These are phyloP conservation scores for Myotis myotis DNA, from an alignment of 2,797 vertebrate genomes.

Conservation along the genomic window DNA sequence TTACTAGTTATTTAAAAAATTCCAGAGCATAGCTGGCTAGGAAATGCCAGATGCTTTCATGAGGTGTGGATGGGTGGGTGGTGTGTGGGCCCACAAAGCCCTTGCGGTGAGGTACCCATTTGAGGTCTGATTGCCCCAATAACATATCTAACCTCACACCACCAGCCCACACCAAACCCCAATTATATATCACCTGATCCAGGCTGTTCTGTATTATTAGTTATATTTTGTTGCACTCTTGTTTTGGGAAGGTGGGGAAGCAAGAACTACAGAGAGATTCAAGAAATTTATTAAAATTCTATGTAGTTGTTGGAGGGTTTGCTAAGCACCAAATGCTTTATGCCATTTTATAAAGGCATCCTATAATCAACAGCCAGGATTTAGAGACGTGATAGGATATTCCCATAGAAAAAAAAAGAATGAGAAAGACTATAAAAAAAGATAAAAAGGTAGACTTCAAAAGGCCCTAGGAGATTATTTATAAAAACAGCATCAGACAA, in stretches of 20 bases:
- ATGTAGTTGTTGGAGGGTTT: constrained; percentile 4
- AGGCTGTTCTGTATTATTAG: background rate
- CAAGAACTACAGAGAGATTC: constrained; percentile 6
- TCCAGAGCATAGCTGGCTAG: background rate
- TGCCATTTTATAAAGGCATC: constrained; percentile 60
- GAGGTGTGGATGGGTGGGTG: background rate
- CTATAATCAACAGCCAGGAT: constrained; percentile 77
- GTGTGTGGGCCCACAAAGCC: background rate
- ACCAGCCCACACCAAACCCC: background rate
- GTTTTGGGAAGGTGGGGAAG: constrained; percentile 29
- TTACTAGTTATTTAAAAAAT: background rate
- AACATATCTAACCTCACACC: background rate
- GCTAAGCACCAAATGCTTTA: constrained; percentile 66
- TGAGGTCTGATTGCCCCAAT: background rate
- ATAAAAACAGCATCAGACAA: constrained; percentile 64
- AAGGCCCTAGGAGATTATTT: constrained; percentile 59
- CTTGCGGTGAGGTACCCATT: background rate
- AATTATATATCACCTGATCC: background rate
- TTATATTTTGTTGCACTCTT: background rate
- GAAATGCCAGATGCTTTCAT: background rate
- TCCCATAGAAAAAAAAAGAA: constrained; percentile 32
- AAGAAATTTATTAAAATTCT: constrained; percentile 74
- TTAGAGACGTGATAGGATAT: constrained; percentile 65
- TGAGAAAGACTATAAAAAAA: background rate
- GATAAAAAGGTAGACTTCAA: constrained; percentile 47